phyloP scores from a whole-genome alignment of 2,113 vertebrate genomes.

The Ascaphus truei region DNA sequence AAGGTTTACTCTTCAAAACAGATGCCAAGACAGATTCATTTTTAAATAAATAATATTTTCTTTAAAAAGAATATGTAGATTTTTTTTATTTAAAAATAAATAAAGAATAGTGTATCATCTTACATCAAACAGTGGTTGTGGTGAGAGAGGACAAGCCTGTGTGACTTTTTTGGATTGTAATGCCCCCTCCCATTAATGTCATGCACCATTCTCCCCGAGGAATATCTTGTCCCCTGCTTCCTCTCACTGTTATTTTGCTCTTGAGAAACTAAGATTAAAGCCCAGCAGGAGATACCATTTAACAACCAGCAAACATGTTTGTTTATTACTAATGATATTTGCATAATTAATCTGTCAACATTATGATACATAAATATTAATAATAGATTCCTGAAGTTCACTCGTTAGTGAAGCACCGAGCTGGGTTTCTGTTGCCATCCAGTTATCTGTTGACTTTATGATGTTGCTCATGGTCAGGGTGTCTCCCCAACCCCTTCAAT shows the following conservation, averaged over 20 bases:
- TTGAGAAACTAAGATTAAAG: neutral
- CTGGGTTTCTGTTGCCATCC: constrained; percentile 40
- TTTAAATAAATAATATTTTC: too few species aligned
- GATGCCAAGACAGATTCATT: too few species aligned
- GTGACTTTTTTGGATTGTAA: too few species aligned
- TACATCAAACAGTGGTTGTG: too few species aligned
- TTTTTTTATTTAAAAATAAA: too few species aligned
- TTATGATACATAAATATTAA: constrained; percentile 77
- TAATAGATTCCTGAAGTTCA: constrained; percentile 50
- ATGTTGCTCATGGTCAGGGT: too few species aligned
- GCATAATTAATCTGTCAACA: constrained; percentile 81
- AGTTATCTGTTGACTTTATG: constrained; percentile 65
- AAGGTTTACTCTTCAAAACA: too few species aligned
- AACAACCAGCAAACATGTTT: constrained; percentile 5
- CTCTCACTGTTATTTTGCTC: neutral
- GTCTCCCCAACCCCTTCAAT: constrained; percentile 42
- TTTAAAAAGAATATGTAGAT: too few species aligned
- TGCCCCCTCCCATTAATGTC: neutral
- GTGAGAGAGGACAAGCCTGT: too few species aligned
- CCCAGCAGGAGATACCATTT: neutral
- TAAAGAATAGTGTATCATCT: too few species aligned
- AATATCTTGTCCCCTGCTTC: too few species aligned
- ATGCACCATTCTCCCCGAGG: neutral
- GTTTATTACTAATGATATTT: constrained; percentile 42
- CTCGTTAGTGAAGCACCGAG: neutral